Base-by-base conservation (phyloP, 1,140 invertebrate genomes). In the Philaenus spumarius region DNA sequence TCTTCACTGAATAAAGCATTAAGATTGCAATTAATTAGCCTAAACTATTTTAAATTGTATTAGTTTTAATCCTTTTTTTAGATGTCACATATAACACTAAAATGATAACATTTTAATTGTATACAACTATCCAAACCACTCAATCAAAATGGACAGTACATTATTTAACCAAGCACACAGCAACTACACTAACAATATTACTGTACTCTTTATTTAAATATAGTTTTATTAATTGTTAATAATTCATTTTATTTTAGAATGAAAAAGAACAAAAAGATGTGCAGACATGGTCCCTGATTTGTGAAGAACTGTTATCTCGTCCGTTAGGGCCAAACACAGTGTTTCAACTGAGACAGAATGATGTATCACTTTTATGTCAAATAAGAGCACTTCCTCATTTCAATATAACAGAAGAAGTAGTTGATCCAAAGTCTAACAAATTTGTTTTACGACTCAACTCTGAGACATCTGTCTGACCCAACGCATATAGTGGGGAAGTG, bases 391-490 rank as follows among this genome's bases (percentile, higher is more conserved):
- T 99, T 63, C 95, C 96, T 1, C 90, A 95, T 76, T 93, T 97
- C 68, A 92, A 90, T 73, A 78, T 99, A 2, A 89, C 89, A 0
- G 94, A 99, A 72, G 93, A 98, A 75, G 86, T 98, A 0, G 87
- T 97, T 15, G 92, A 97, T 78, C 92, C 93, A 0, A 94, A 95
- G 71, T 90, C 86, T 61, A 97, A 97, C 74, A 92, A 93, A 66
- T 98, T 98, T 82, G 86, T 97, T 34, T 74, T 98, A 46, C 80
- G 93, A 68, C 75, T 98, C 1, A 97, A 95, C 72, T 97, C 94
- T 0, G 95, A 98, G 74, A 98, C 95, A 7, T 96, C 93, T 40
- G 95, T 98, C 70, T 98, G 85, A 85, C 63, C 57, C 15, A 57
- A 60, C 54, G 42, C 45, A 9, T 37, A 47, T 7, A 24, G 45